Evolutionary conservation across 1,140 invertebrate species (phyloP), one percentile per base, ranked within the genome.

Genomic region (Scylla paramamosain): DNA sequence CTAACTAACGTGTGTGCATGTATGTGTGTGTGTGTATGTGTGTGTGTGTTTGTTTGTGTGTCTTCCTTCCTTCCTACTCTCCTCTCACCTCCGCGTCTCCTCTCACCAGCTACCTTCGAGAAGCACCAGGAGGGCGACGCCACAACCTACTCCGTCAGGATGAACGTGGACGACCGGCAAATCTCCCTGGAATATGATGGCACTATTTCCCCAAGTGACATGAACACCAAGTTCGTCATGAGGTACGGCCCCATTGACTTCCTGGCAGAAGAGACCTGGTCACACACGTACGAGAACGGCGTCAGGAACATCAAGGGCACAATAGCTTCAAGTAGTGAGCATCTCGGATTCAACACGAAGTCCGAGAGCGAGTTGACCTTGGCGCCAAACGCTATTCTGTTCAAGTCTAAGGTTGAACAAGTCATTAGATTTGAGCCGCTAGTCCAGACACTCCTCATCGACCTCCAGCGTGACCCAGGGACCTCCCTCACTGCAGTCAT

Each of bases 21-120:
- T 77, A 20, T 77, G 67, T 77, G 67, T 77, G 67, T 77, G 67
- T 77, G 67, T 77, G 67, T 77, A 20, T 77, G 67, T 77, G 67
- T 77, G 67, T 77, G 67, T n/a, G 67, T n/a, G 20, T 77, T 0
- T 39, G 39, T 39, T 1, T 39, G 39, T 6, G 39, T 6, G 39
- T 39, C n/a, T n/a, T n/a, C n/a, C n/a, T n/a, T n/a, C 6, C 39
- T 6, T 39, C 6, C 39, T 39, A 6, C 39, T 39, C 6, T 6
- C 39, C 6, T 39, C 39, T 39, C 39, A 39, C 39, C 39, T 77
- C 67, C 1, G 67, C 67, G 20, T n/a, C 67, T 7, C 12, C 67
- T n/a, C 10, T 8, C 0, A 25, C 20, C 67, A 20, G 25, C 1
- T 77, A 25, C 67, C 39, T 39, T 77, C 67, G 0, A 77, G 67